phyloP scores from a whole-genome alignment of 2,888 invertebrate species.

The Scaeva pyrastri region DNA sequence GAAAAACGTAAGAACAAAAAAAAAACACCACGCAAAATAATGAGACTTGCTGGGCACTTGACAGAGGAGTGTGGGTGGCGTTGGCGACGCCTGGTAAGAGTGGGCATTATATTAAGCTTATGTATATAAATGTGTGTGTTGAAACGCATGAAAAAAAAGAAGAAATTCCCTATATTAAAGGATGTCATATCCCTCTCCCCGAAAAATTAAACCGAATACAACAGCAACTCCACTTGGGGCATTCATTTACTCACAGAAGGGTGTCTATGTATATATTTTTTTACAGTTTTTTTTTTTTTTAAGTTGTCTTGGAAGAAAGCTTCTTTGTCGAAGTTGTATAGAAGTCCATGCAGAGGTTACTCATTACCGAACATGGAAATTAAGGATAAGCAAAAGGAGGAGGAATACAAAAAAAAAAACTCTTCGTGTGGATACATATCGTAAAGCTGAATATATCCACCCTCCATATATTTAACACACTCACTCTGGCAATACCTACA shows the following conservation, averaged over 20 bases:
- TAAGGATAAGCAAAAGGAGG: slow-evolving; percentile 57
- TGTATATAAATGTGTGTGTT: slow-evolving; percentile 37
- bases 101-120: slow-evolving; percentile 43
- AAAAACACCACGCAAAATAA: slow-evolving; percentile 33
- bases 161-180: slow-evolving; percentile 48
- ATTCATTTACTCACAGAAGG: slow-evolving; percentile 64
- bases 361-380: slow-evolving; percentile 66
- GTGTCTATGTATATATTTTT: slow-evolving; percentile 43
- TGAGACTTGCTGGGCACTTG: slow-evolving; percentile 58
- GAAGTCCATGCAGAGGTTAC: slow-evolving; percentile 59
- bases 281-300: not conserved
- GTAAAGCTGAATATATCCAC: slow-evolving; percentile 46
- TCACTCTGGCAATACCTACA: not conserved
- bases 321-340: slow-evolving; percentile 14
- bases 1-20: not conserved
- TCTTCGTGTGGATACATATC: slow-evolving; percentile 42
- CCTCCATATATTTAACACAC: slow-evolving; percentile 47
- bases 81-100: slow-evolving; percentile 38
- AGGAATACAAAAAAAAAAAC: slow-evolving; percentile 17
- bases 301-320: slow-evolving; percentile 48
- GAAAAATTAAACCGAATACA: not conserved
- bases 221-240: slow-evolving; percentile 54
- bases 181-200: slow-evolving; percentile 60
- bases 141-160: slow-evolving; percentile 47
- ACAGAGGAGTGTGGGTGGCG: slow-evolving; percentile 22